phyloP scores from a whole-genome alignment of 2,113 vertebrate species.

The Corydoras sp. region DNA sequence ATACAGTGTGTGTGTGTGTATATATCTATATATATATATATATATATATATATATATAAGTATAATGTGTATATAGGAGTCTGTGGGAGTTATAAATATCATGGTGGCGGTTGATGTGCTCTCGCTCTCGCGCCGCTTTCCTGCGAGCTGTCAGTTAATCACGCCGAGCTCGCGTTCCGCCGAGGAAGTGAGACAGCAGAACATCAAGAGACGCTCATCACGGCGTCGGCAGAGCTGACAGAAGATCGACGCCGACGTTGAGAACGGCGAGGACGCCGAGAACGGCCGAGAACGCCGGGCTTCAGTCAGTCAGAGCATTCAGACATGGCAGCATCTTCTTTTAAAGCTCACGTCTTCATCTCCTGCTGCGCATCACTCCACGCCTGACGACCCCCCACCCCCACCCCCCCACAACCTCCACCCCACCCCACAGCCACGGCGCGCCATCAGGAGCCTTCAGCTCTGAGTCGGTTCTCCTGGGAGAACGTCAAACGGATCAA shows the following conservation, averaged over 20 bases:
- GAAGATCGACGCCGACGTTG: conserved; percentile 35
- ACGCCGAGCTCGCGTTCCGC: conserved; percentile 8
- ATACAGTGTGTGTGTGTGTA: no score
- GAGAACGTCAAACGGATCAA: no score
- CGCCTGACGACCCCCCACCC: not conserved
- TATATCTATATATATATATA: no score
- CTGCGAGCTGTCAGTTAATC: conserved; percentile 42
- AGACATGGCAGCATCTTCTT: conserved; percentile 18
- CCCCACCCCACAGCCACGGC: not conserved
- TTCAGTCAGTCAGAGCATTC: conserved; percentile 36
- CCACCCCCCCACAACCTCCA: not conserved
- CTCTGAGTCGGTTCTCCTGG: not conserved
- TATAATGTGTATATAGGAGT: no score
- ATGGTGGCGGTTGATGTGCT: not conserved
- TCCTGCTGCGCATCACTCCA: not conserved
- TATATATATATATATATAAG: no score
- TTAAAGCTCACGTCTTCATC: conserved; percentile 11
- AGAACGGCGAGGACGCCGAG: conserved; percentile 3
- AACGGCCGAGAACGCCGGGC: conserved; percentile 25
- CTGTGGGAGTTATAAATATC: no score
- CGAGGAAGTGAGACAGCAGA: conserved; percentile 27
- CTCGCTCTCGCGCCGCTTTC: conserved; percentile 37
- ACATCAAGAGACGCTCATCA: conserved; percentile 41
- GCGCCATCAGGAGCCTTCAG: not conserved
- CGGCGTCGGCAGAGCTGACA: conserved; percentile 27